phyloP scores from a whole-genome alignment of 2,888 invertebrate species.

The Tyria jacobaeae region DNA sequence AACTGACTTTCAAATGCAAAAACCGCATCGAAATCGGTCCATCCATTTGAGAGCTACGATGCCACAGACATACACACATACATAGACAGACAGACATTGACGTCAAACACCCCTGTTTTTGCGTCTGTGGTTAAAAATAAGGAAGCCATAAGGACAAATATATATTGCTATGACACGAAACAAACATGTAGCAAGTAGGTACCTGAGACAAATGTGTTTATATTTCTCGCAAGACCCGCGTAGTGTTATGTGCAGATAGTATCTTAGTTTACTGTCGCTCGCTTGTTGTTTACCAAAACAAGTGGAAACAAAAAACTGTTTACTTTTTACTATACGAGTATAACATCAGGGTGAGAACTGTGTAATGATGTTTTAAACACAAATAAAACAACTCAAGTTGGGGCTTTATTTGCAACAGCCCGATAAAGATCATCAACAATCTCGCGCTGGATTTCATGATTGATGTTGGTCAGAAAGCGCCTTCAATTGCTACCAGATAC shows the following conservation, averaged over 20 bases:
- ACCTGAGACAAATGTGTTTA: no score
- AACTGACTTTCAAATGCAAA: no score
- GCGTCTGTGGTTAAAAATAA: no score
- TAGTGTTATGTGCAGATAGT: background rate
- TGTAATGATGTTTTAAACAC: background rate
- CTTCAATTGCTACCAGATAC: background rate
- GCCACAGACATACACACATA: no score
- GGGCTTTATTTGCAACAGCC: background rate
- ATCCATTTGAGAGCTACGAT: no score
- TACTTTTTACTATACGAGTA: background rate
- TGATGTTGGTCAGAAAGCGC: background rate
- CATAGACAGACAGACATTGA: no score
- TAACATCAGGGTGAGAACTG: background rate
- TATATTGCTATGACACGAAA: no score
- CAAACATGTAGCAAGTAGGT: no score
- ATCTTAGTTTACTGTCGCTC: background rate
- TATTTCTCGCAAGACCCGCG: conserved; percentile 5
- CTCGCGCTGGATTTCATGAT: background rate
- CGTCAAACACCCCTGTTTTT: no score
- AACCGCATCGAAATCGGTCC: no score
- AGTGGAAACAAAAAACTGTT: background rate
- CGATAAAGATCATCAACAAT: background rate
- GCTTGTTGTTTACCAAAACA: background rate
- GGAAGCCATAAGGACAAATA: no score
- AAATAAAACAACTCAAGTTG: background rate